Base-by-base conservation (phyloP, 2,797 vertebrate species). In the Cryptoblepharus egeriae region DNA sequence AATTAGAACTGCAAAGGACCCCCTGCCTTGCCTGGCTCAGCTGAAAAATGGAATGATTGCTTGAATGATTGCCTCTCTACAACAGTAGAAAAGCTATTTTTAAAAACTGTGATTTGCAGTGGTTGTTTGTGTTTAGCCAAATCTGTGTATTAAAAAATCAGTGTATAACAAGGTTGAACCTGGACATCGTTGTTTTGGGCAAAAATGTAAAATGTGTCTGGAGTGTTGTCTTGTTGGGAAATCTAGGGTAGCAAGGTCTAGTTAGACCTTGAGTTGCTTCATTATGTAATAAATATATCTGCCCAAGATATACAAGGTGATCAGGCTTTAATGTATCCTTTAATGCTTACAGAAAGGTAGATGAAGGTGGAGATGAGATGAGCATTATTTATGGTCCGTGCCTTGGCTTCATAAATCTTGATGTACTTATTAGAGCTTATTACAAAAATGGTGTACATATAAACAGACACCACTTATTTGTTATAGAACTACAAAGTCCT, bases 351-450 rank as follows among this genome's bases (percentile, higher is more conserved):
- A 52, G 60, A n/a, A 52, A 63, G 42, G 24, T n/a, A 64, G 26
- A 32, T 80, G 45, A 72, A 30, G 58, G 28, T 73, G n/a, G 30
- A 72, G 60, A 80, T 71, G 30, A 72, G 60, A 80, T 71, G 6
- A 64, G 18, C 32, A 64, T 80, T 80, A 80, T 73, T 73, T 80
- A 64, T 80, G 79, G 42, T 39, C 58, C 42, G 55, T 49, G 32
- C 39, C n/a, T 52, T 52, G 58, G 49, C 42, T 72, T 72, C 68
- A 80, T 80, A 80, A 73, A 73, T 64, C 32, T 49, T 72, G 79
- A 80, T 73, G 70, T 73, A 73, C 77, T 64, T 52, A 61, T 64
- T 52, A 61, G 60, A 61, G 45, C 69, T 52, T 63, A 55, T 9
- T 67, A 64, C 35, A 63, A 49, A 35, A 64, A 45, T 37, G n/a